These are phyloP conservation scores for Mastacembelus armatus DNA, from an alignment of 2,797 vertebrate genomes.

Conservation along the genomic window DNA sequence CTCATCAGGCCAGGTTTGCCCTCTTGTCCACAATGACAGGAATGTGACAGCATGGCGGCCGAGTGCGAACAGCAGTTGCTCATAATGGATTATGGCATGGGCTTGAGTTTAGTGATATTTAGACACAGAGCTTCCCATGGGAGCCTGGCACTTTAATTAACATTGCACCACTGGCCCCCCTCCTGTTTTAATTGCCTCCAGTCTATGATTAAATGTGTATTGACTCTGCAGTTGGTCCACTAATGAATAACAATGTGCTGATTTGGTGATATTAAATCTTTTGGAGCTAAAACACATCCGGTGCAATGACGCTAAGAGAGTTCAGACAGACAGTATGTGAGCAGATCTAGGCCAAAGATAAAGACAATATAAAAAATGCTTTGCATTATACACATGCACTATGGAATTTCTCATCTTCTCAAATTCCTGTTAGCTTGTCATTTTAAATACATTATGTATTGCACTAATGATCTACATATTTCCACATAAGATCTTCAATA, in stretches of 20 bases:
- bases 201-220: conserved; percentile 87
- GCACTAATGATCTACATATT: too few relatives aligned
- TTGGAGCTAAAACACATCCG: conserved; percentile 81
- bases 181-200: conserved; percentile 85
- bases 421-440: too few relatives aligned
- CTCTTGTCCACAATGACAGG: conserved; percentile 66
- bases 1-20: conserved; percentile 71
- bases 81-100: conserved; percentile 69
- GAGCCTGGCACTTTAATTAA: conserved; percentile 83
- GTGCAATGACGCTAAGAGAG: conserved; percentile 62
- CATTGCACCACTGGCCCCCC: conserved; percentile 80
- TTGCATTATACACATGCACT: neutral
- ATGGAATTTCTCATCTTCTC: neutral
- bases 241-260: conserved; percentile 88
- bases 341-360: neutral
- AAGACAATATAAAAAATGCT: neutral
- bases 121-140: conserved; percentile 81
- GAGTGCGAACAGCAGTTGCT: conserved; percentile 73
- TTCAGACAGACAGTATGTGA: conserved; percentile 63
- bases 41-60: conserved; percentile 71
- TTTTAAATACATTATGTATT: too few relatives aligned
- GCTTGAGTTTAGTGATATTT: conserved; percentile 83
- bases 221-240: conserved; percentile 85
- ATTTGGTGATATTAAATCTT: conserved; percentile 85
- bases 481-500: too few relatives aligned